Evolutionary conservation across 1,140 invertebrate species (phyloP).

Genomic region (Halyomorpha halys): DNA sequence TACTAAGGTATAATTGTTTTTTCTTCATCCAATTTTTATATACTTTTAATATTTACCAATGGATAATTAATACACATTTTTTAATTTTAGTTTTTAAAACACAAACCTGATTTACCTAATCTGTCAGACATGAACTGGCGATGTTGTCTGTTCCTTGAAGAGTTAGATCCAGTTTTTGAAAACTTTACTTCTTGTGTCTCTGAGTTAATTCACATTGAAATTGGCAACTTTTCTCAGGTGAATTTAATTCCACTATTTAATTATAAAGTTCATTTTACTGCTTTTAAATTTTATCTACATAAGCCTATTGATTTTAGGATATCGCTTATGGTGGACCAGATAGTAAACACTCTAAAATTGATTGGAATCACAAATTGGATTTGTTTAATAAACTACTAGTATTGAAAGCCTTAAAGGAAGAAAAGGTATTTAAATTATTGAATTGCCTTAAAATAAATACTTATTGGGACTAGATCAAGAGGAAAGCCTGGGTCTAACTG

Average conservation of each 20-base stretch:
- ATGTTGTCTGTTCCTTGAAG: constrained; percentile 36
- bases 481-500: too few relatives aligned
- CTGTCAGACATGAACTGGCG: constrained; percentile 53
- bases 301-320: constrained; percentile 19
- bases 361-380: constrained; percentile 51
- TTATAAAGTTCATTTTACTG: not conserved
- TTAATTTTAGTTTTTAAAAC: constrained; percentile 36
- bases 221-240: constrained; percentile 50
- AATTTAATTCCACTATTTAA: constrained; percentile 22
- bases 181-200: constrained; percentile 43
- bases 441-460: too few relatives aligned
- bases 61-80: not conserved
- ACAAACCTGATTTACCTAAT: constrained; percentile 43
- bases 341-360: constrained; percentile 26
- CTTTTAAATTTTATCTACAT: constrained; percentile 1
- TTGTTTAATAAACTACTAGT: constrained; percentile 75
- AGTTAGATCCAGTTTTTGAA: constrained; percentile 36
- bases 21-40: not conserved
- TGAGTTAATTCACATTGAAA: constrained; percentile 43
- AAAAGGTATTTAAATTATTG: too few relatives aligned
- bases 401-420: constrained; percentile 64
- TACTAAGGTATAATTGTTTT: constrained; percentile 28
- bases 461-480: too few relatives aligned
- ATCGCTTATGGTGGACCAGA: constrained; percentile 23
- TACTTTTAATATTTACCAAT: too few relatives aligned